Evolutionary conservation across 2,113 vertebrate species (phyloP).

Genomic region (Nycticebus coucang): DNA sequence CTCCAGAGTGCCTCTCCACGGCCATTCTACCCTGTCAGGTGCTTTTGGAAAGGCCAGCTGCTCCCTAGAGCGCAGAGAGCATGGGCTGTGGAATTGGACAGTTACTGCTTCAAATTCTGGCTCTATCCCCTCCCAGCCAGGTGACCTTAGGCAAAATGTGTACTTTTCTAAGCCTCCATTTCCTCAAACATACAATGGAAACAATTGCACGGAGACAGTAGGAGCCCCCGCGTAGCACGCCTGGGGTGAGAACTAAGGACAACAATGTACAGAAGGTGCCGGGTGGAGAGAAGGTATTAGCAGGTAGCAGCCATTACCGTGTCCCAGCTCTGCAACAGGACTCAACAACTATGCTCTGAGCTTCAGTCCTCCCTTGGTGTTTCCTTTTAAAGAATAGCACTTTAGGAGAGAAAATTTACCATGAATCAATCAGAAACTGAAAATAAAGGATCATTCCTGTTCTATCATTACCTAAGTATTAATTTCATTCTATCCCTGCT

Average conservation of each 20-base stretch:
- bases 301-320: background rate
- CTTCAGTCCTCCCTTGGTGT: conserved; percentile 30
- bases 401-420: conserved; percentile 45
- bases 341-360: background rate
- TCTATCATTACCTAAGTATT: background rate
- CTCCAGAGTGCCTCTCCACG: rapidly evolving
- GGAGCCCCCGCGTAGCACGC: background rate
- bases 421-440: background rate
- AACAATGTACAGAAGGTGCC: background rate
- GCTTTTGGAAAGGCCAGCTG: background rate
- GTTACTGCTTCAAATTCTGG: background rate
- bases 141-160: background rate
- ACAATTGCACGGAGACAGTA: background rate
- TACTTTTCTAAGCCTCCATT: background rate
- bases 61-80: background rate
- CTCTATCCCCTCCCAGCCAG: background rate
- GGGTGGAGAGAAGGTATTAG: background rate
- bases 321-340: background rate
- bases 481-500: background rate
- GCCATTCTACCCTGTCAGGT: background rate
- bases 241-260: background rate
- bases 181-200: background rate
- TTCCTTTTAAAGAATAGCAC: background rate
- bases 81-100: background rate
- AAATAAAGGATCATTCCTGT: conserved; percentile 27